Base-by-base conservation (phyloP, 2,113 vertebrate species). In the Pholis gunnellus region DNA sequence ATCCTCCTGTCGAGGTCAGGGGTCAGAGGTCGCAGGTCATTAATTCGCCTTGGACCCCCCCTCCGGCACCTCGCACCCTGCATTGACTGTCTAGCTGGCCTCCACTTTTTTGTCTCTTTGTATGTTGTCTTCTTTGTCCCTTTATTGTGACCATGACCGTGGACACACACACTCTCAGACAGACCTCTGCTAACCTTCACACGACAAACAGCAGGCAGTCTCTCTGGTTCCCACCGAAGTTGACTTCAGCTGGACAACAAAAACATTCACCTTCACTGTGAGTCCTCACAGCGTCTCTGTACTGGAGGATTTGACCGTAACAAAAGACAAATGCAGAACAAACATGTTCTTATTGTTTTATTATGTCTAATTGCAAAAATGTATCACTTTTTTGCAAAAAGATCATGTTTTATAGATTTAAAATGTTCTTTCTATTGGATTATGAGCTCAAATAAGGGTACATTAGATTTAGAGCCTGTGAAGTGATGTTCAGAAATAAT, bases 1-100 rank as follows among this genome's bases (percentile, higher is more conserved):
- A 60, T 83, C 87, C 75, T 78, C 78, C 64, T 71, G 90, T 92
- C 69, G 80, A 81, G 91, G 90, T 92, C 82, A 87, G 48, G 75
- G 86, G 87, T 89, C 72, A 88, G 46, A 59, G 91, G 89, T 87
- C 81, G 91, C 7, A 18, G 83, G 90, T 92, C 88, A 90, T 50
- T 29, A 71, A 61, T 61, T 78, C 64, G 74, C 69, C 66, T 20
- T 63, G 20, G 34, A 50, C 9, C 74, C 87, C 87, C 54, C 64
- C 34, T 27, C n/a, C 61, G 74, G 73, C 80, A 85, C 83, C 82
- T 46, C 44, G 64, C 76, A 77, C 74, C 59, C 70, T 31, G 65
- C 74, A 87, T 68, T 84, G 87, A 84, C 73, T 42, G 13, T 75
- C 67, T 65, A 44, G 50, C 54, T 56, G 15, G n/a, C 27, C 27